Percentiles rank a stretch among this genome's conserved stretches.
Conservation (phyloP, 2,888 invertebrate genomes). For the Drosophila cracens region DNA sequence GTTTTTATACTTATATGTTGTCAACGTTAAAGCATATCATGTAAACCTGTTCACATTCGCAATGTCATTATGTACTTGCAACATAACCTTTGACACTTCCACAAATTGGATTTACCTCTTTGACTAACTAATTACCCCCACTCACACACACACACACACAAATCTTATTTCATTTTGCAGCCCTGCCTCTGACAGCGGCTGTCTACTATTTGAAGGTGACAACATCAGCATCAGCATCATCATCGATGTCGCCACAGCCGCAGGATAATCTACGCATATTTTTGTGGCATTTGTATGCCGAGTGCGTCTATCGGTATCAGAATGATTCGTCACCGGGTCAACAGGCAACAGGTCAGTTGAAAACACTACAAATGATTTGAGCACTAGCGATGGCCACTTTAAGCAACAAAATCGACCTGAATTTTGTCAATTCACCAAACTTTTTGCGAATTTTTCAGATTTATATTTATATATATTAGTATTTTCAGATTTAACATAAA, state of each 20-base stretch:
- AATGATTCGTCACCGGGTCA: slow-evolving; percentile 63
- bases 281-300: slow-evolving; percentile 78
- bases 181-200: slow-evolving; percentile 27
- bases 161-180: slow-evolving; percentile 25
- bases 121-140: slow-evolving; percentile 40
- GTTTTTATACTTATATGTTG: not conserved
- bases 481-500: too few relatives aligned
- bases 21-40: too few relatives aligned
- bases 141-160: slow-evolving; percentile 19
- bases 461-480: not conserved
- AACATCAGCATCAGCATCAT: not conserved
- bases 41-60: not conserved
- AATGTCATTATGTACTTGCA: not conserved
- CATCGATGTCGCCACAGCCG: slow-evolving; percentile 20
- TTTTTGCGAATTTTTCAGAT: not conserved
- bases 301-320: slow-evolving; percentile 80
- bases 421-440: not conserved
- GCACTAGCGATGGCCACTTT: not conserved
- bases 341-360: slow-evolving; percentile 56
- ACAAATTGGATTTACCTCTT: slow-evolving; percentile 1
- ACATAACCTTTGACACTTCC: not conserved
- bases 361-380: not conserved
- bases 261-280: slow-evolving; percentile 70
- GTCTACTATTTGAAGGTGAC: slow-evolving; percentile 18
- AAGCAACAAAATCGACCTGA: not conserved